Evolutionary conservation across 2,888 invertebrate species (phyloP), one percentile per base, ranked within the genome.

Genomic region (Tiliacea citrago): DNA sequence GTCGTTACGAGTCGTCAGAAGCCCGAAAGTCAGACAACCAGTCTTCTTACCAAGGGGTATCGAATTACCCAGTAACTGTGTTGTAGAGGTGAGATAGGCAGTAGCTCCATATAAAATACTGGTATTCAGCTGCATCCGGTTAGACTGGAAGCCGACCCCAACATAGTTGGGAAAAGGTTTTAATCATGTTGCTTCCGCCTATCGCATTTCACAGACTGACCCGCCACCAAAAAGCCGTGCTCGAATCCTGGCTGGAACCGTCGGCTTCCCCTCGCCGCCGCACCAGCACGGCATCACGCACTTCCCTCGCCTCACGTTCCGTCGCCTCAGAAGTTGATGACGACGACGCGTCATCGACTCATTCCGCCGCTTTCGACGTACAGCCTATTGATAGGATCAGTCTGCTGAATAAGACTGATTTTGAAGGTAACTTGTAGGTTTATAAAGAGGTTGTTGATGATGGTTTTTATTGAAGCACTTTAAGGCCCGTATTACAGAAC

Each of bases 351-450:
- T 81, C 83, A 2, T 89, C 86, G 49, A 87, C 86, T 0, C 83
- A 67, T 53, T 89, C 90, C 6, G 88, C 90, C 0, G 84, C 86
- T 0, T 92, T 93, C 73, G 94, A 94, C 47, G 91, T 94, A 0
- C 94, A 94, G 35, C 90, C 93, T 2, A 93, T 97, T 0, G 97
- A 97, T 83, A 93, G 97, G 24, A 95, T 97, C 82, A 91, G 91
- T 55, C 86, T 97, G 39, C 86, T 97, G 35, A 96, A 96, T 80
- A 97, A 95, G 78, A 88, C 91, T 4, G 94, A 95, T 45, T 97
- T 96, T 89, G 93, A 96, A 90, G 97, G 97, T 97, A 90, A 74
- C 51, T 39, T 39, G 2, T 16, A 35, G 47, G 9, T 35, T 45
- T 29, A 18, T 12, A 35, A 18, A 47, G 3, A 47, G 16, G 5